Evolutionary conservation across 2,888 invertebrate genomes (phyloP).

Genomic region (Nymphalis c-album): DNA sequence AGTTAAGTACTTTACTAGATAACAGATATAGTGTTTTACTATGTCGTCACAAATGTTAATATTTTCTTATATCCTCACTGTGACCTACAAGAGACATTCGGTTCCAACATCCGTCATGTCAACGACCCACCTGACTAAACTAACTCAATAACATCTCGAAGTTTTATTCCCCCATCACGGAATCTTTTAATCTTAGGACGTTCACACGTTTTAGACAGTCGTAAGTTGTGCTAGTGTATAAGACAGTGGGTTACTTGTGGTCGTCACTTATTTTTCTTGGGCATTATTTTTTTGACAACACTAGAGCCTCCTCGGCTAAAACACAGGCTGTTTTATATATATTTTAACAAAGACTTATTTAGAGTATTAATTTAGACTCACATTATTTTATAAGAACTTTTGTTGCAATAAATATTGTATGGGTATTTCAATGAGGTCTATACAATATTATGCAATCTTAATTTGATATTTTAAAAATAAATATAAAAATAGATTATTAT

Average conservation of each 20-base stretch:
- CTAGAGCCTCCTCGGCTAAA: too few relatives aligned
- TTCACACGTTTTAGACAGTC: slow-evolving; percentile 36
- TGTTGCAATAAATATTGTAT: too few relatives aligned
- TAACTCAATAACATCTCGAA: slow-evolving; percentile 50
- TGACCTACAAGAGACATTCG: slow-evolving; percentile 33
- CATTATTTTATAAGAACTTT: too few relatives aligned
- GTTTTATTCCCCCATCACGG: slow-evolving; percentile 54
- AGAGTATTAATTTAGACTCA: too few relatives aligned
- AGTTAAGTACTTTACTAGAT: background rate
- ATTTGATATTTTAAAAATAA: too few relatives aligned
- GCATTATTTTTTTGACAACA: too few relatives aligned
- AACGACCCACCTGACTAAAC: slow-evolving; percentile 45
- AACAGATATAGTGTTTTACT: background rate
- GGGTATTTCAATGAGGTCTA: too few relatives aligned
- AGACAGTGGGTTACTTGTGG: too few relatives aligned
- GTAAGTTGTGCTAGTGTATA: background rate
- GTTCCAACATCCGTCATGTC: slow-evolving; percentile 42
- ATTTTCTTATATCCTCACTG: background rate
- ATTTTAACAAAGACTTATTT: too few relatives aligned
- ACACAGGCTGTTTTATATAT: too few relatives aligned
- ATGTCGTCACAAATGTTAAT: background rate
- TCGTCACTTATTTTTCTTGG: background rate
- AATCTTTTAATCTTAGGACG: slow-evolving; percentile 51
- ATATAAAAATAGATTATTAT: too few relatives aligned
- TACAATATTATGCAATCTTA: too few relatives aligned